Conservation (phyloP, 2,113 vertebrate species). For the Orthonyx spaldingii region DNA sequence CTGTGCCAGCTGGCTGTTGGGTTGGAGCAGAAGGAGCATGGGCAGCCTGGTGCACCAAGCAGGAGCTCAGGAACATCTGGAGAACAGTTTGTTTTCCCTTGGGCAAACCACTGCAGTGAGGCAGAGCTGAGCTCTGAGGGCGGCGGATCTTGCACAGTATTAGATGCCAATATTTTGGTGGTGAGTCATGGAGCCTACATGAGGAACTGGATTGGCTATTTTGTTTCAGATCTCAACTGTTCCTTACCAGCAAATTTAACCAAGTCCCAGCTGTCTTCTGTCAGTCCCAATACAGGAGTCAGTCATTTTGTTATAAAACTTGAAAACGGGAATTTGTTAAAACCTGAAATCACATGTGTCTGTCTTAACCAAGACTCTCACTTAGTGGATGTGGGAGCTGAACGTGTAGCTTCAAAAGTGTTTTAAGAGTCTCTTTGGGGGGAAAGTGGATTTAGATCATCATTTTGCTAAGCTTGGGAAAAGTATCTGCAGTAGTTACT, state of each 20-base stretch:
- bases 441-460: neutral
- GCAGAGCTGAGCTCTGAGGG: neutral
- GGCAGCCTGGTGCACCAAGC: neutral
- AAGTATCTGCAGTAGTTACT: neutral
- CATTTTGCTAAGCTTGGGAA: neutral
- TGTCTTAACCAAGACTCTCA: constrained; percentile 88
- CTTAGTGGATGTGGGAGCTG: constrained; percentile 59
- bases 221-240: constrained; percentile 83
- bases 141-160: neutral
- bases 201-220: constrained; percentile 80
- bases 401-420: constrained; percentile 30
- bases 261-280: constrained; percentile 76
- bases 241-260: constrained; percentile 72
- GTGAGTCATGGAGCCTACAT: constrained; percentile 95
- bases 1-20: constrained; percentile 79
- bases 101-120: neutral
- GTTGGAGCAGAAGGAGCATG: neutral
- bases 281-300: constrained; percentile 91
- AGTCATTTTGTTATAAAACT: constrained; percentile 84
- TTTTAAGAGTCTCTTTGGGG: neutral
- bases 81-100: constrained; percentile 40
- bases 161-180: constrained; percentile 77
- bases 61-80: constrained; percentile 13
- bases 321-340: constrained; percentile 39
- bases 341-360: constrained; percentile 72